Percentiles rank a stretch among this genome's conserved stretches.
phyloP scores from a whole-genome alignment of 2,797 vertebrate species.

The Urosaurus nigricauda region DNA sequence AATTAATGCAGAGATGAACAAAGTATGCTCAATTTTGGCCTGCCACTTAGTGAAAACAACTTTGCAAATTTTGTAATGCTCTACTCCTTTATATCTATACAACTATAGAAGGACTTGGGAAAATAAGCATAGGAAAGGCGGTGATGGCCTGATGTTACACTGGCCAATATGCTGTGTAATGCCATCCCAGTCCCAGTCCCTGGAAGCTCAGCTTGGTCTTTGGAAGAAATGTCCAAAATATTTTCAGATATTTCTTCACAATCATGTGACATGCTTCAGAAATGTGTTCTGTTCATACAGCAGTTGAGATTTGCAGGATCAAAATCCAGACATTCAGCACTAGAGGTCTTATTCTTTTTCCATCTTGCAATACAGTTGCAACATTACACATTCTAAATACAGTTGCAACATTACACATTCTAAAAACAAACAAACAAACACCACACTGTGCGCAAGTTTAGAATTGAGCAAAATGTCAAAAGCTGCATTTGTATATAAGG shows the following conservation, averaged over 20 bases:
- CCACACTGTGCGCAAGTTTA: background rate
- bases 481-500: background rate
- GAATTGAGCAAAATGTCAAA: no score
- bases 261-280: background rate
- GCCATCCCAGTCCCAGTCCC: background rate
- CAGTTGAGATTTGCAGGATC: background rate
- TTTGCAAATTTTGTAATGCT: background rate
- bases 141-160: background rate
- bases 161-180: background rate
- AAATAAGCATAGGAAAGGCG: background rate
- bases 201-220: background rate
- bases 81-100: background rate
- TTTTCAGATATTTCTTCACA: constrained; percentile 10
- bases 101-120: background rate
- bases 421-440: background rate
- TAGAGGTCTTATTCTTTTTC: background rate
- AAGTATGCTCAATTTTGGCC: background rate
- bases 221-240: background rate
- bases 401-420: background rate
- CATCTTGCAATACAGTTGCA: background rate
- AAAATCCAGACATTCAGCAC: background rate
- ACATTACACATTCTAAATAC: background rate
- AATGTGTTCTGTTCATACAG: background rate
- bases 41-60: background rate
- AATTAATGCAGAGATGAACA: constrained; percentile 5